A percentile compares a stretch with the other conserved stretches of the same genome.
Conservation (phyloP, 2,797 vertebrate genomes). For the Harpagifer antarcticus region DNA sequence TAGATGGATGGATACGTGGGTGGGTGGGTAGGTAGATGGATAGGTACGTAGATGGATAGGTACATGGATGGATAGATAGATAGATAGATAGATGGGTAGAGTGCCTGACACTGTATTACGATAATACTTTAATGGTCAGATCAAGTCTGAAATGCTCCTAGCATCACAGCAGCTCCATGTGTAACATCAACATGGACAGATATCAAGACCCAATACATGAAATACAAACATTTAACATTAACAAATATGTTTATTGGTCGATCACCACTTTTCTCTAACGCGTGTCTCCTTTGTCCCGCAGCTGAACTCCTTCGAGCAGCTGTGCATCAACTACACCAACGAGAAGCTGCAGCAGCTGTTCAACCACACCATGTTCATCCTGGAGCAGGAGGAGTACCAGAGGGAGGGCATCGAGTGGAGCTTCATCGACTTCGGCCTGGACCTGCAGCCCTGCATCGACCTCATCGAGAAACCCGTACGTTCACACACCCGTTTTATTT, state of each 20-base stretch:
- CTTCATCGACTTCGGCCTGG: slow-evolving; percentile 98
- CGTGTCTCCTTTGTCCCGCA: slow-evolving; percentile 60
- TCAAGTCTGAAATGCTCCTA: too few species aligned
- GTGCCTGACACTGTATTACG: too few species aligned
- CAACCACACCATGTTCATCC: slow-evolving; percentile 99
- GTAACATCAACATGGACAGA: too few species aligned
- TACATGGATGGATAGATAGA: too few species aligned
- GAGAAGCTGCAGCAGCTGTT: slow-evolving; percentile 99
- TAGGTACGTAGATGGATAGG: too few species aligned
- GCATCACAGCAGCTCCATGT: too few species aligned
- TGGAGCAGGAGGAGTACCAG: slow-evolving; percentile 99
- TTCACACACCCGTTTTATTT: background rate
- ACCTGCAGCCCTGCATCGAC: slow-evolving; percentile 98
- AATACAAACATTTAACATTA: too few species aligned
- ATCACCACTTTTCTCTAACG: background rate
- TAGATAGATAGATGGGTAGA: too few species aligned
- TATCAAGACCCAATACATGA: too few species aligned
- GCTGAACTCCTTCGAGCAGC: slow-evolving; percentile 98
- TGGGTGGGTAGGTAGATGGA: too few species aligned
- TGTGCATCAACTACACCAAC: slow-evolving; percentile 99
- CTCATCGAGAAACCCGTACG: slow-evolving; percentile 97
- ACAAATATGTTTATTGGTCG: background rate
- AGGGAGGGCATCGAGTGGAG: slow-evolving; percentile 99
- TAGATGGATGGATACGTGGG: too few species aligned
- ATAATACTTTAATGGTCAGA: too few species aligned